Percentiles rank a stretch among this genome's conserved stretches.
Evolutionary conservation across 2,888 invertebrate genomes (phyloP).

Genomic region (Cataglyphis altisquamis): DNA sequence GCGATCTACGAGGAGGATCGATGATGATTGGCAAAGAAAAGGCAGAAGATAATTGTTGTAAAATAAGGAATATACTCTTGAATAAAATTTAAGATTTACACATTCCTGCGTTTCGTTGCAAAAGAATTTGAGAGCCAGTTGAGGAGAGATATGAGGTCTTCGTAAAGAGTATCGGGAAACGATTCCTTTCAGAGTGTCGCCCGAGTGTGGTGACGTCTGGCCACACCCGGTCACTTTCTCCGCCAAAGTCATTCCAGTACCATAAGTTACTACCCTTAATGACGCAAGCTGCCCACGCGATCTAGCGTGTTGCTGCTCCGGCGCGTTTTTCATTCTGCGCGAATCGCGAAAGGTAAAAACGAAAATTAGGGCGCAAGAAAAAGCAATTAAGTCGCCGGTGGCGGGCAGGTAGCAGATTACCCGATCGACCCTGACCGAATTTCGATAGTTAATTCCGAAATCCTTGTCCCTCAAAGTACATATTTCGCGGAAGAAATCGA

Average conservation of each 20-base stretch:
- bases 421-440: constrained; percentile 68
- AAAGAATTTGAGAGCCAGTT: neutral
- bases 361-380: constrained; percentile 65
- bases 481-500: neutral
- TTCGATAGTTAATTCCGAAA: constrained; percentile 47
- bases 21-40: neutral
- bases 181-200: constrained; percentile 61
- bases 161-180: constrained; percentile 40
- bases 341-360: constrained; percentile 55
- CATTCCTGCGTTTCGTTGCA: neutral
- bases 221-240: constrained; percentile 79
- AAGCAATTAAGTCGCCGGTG: constrained; percentile 63
- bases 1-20: neutral
- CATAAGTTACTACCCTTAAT: constrained; percentile 74
- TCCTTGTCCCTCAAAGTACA: constrained; percentile 6
- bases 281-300: constrained; percentile 78
- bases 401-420: constrained; percentile 61
- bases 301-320: constrained; percentile 66
- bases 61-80: neutral
- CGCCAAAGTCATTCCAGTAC: constrained; percentile 76
- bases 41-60: neutral
- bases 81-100: neutral
- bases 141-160: neutral
- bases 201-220: constrained; percentile 54
- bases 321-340: constrained; percentile 62